Percentiles rank a stretch among this genome's conserved stretches.
Evolutionary conservation across 2,888 invertebrate species (phyloP).

Genomic region (Hydrotaea cyrtoneurina): DNA sequence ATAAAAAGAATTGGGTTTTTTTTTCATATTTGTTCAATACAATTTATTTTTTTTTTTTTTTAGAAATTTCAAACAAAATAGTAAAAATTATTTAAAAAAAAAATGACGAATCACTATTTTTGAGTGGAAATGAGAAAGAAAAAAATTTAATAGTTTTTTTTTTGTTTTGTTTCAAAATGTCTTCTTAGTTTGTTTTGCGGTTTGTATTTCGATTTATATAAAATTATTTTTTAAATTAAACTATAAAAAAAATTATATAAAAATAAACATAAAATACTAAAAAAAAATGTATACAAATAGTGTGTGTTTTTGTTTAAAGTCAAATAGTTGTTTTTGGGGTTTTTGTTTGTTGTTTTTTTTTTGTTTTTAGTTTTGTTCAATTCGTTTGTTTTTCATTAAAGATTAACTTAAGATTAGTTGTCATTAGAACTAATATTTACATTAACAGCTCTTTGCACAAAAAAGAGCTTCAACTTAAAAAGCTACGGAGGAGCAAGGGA

Average conservation of each 20-base stretch:
- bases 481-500: slow-evolving; percentile 29
- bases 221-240: slow-evolving; percentile 57
- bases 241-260: slow-evolving; percentile 62
- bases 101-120: slow-evolving; percentile 28
- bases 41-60: slow-evolving; percentile 54
- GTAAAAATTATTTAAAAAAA: slow-evolving; percentile 52
- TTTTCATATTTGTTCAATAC: slow-evolving; percentile 65
- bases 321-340: slow-evolving; percentile 64
- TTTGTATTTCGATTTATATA: slow-evolving; percentile 44
- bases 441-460: slow-evolving; percentile 66
- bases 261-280: slow-evolving; percentile 71
- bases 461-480: slow-evolving; percentile 54
- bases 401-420: slow-evolving; percentile 60
- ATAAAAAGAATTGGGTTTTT: slow-evolving; percentile 66
- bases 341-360: slow-evolving; percentile 66
- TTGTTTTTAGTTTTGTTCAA: slow-evolving; percentile 61
- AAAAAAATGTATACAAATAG: slow-evolving; percentile 68
- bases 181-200: slow-evolving; percentile 63
- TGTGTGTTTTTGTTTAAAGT: slow-evolving; percentile 36
- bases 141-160: slow-evolving; percentile 31
- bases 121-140: slow-evolving; percentile 36
- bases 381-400: slow-evolving; percentile 54
- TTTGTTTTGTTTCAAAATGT: slow-evolving; percentile 45
- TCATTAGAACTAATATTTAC: slow-evolving; percentile 65
- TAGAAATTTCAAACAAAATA: slow-evolving; percentile 69